These are phyloP conservation scores for Phyllostomus discolor DNA, from an alignment of 2,113 vertebrate species.

Conservation along the genomic window DNA sequence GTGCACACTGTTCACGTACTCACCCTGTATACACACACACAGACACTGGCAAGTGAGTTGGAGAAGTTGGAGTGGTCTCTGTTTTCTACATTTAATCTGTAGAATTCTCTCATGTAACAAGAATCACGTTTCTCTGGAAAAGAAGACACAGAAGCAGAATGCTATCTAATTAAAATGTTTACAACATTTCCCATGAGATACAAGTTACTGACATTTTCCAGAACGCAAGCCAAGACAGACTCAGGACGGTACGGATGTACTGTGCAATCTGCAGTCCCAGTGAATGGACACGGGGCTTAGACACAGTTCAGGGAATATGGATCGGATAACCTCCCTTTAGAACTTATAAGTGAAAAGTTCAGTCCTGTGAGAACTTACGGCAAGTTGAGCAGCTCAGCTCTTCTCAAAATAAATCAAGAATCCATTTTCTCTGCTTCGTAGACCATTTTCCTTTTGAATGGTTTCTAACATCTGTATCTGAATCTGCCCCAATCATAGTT, in stretches of 20 bases:
- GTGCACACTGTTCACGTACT: neutral
- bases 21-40: neutral
- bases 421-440: neutral
- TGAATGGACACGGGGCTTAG: slow-evolving; percentile 42
- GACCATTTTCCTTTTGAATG: neutral
- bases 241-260: slow-evolving; percentile 59
- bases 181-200: slow-evolving; percentile 55
- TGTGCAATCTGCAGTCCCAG: slow-evolving; percentile 21
- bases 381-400: neutral
- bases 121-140: slow-evolving; percentile 42
- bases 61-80: neutral
- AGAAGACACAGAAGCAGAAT: slow-evolving; percentile 46
- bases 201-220: slow-evolving; percentile 71
- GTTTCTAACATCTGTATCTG: neutral
- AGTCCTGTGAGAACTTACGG: slow-evolving; percentile 10
- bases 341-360: slow-evolving; percentile 44
- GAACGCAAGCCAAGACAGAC: slow-evolving; percentile 57
- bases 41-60: neutral
- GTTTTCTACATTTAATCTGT: neutral
- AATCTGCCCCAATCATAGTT: neutral
- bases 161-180: slow-evolving; percentile 70
- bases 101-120: slow-evolving; percentile 6
- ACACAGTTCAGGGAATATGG: slow-evolving; percentile 47
- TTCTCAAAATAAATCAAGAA: slow-evolving; percentile 30
- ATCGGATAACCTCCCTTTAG: slow-evolving; percentile 52